Evolutionary conservation across 2,888 invertebrate species (phyloP).

Genomic region (Synanthedon myopaeformis): DNA sequence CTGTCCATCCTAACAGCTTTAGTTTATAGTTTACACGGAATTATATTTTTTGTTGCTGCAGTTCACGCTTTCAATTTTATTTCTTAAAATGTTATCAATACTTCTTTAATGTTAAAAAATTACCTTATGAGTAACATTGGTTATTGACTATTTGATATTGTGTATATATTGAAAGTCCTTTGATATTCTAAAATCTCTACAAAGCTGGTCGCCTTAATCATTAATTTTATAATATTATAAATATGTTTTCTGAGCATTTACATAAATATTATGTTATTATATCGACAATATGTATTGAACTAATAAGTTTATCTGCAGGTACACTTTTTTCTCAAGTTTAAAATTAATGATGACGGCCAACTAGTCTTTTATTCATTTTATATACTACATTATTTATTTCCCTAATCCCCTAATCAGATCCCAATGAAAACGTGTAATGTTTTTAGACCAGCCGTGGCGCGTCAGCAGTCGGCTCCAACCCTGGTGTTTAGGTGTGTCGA

Average conservation of each 20-base stretch:
- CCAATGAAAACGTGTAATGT: constrained; percentile 61
- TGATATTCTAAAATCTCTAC: too few relatives aligned
- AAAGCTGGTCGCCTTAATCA: too few relatives aligned
- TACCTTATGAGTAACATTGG: too few relatives aligned
- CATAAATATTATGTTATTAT: too few relatives aligned
- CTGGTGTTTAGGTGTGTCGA: constrained; percentile 72
- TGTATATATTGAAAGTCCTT: too few relatives aligned
- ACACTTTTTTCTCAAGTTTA: neutral
- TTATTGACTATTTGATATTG: too few relatives aligned
- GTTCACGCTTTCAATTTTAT: neutral
- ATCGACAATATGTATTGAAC: neutral
- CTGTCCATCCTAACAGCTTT: neutral
- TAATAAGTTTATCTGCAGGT: constrained; percentile 1
- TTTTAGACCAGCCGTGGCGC: constrained; percentile 71
- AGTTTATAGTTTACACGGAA: neutral
- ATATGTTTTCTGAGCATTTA: constrained; percentile 1
- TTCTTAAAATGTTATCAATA: too few relatives aligned
- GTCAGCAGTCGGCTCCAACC: constrained; percentile 70
- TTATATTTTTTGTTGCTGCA: neutral
- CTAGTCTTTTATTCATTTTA: neutral
- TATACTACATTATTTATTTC: constrained; percentile 5
- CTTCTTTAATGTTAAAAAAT: too few relatives aligned
- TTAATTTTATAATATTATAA: constrained; percentile 1
- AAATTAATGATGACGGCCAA: neutral
- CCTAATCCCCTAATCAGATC: constrained; percentile 36